Conservation (phyloP, 2,888 invertebrate genomes). For the Eretmocerus hayati region DNA sequence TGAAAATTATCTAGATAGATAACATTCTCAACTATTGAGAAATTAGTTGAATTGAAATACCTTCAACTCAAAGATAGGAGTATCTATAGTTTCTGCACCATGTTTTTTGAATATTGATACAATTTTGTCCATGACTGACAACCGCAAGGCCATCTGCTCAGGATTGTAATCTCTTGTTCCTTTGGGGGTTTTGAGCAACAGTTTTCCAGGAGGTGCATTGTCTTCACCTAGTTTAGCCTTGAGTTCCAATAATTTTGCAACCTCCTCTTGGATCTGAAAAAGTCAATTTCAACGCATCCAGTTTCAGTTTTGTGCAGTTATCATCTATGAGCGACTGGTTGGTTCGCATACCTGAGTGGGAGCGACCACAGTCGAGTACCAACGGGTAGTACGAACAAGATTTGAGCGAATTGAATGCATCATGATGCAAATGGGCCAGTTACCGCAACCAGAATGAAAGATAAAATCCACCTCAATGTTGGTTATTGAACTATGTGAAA, state of each 20-base stretch:
- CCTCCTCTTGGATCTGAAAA: slow-evolving; percentile 77
- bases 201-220: slow-evolving; percentile 61
- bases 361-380: slow-evolving; percentile 31
- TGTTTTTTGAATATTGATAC: slow-evolving; percentile 87
- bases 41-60: slow-evolving; percentile 46
- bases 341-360: slow-evolving; percentile 37
- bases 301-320: background rate
- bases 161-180: slow-evolving; percentile 94
- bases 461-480: slow-evolving; percentile 42
- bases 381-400: slow-evolving; percentile 32
- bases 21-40: background rate
- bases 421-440: slow-evolving; percentile 31
- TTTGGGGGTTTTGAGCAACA: slow-evolving; percentile 83
- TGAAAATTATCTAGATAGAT: background rate
- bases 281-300: background rate
- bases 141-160: slow-evolving; percentile 88
- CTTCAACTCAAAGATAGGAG: slow-evolving; percentile 95
- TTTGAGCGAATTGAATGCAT: slow-evolving; percentile 35
- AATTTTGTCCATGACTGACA: slow-evolving; percentile 79
- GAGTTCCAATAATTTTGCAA: slow-evolving; percentile 70
- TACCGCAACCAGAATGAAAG: slow-evolving; percentile 40
- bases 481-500: slow-evolving; percentile 39
- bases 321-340: slow-evolving; percentile 5
- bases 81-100: slow-evolving; percentile 97
- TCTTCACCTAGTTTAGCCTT: slow-evolving; percentile 66